phyloP scores from a whole-genome alignment of 2,888 invertebrate species.

The Leptopilina drosophilae region DNA sequence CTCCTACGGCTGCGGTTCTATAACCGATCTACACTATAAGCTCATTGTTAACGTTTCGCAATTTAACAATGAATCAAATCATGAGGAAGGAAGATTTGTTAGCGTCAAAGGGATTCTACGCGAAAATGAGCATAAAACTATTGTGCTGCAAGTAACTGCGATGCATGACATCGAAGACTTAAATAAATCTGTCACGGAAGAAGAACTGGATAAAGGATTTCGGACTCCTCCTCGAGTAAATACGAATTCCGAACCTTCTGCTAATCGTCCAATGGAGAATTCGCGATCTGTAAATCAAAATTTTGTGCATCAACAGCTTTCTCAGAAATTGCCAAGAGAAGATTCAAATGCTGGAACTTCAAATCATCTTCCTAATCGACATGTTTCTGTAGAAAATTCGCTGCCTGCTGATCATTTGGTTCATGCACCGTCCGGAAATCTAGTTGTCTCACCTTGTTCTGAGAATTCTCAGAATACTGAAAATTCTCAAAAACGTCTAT shows the following conservation, averaged over 20 bases:
- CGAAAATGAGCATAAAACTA: not conserved
- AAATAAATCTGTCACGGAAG: not conserved
- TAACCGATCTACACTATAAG: not conserved
- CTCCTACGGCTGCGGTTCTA: not conserved
- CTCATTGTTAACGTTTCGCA: not conserved
- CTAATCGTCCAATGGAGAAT: not conserved
- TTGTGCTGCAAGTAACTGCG: not conserved
- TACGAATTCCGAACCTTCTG: not conserved
- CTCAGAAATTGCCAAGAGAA: not conserved
- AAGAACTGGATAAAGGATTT: not conserved
- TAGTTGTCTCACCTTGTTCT: not conserved
- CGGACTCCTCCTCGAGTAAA: not conserved
- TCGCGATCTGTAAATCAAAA: too few relatives aligned
- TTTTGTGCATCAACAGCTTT: not conserved
- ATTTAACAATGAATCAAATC: constrained; percentile 3
- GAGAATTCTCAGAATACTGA: not conserved
- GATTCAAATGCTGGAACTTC: not conserved
- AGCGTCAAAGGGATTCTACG: not conserved
- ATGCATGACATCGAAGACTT: not conserved
- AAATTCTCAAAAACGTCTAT: not conserved
- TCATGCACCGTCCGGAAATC: too few relatives aligned
- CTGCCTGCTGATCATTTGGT: too few relatives aligned
- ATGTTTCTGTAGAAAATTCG: not conserved
- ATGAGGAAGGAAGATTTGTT: not conserved
- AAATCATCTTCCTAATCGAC: not conserved